Base-by-base conservation (phyloP, 2,888 invertebrate species). In the Caenorhabditis sp. region DNA sequence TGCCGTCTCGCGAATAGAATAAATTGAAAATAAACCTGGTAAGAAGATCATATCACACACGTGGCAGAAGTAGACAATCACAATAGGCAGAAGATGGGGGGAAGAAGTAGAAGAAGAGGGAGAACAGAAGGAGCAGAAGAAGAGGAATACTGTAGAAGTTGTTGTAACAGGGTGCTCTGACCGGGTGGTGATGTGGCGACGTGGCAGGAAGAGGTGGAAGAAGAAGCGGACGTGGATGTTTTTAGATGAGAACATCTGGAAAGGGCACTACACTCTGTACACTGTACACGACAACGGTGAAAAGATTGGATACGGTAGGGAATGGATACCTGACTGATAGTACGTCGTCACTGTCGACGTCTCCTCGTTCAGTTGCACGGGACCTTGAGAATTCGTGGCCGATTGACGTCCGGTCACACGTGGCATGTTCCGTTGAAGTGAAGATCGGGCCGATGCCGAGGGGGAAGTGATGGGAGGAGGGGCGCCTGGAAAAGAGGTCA, bases 271-370 rank as follows among this genome's bases (percentile, higher is more conserved):
- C 46, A 61, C 46, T 73, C 50, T 39, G n/a, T n/a, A n/a, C n/a
- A n/a, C 46, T 37, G 46, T 39, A 7, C 26, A 52, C 39, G 15
- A 30, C 13, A 48, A 45, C 8, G 37, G 20, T 24, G 11, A 32
- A 50, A 50, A 59, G 24, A 37, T 8, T 15, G 1, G n/a, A 27
- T 35, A 17, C 1, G 15, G 24, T 41, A 50, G 15, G 26, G 32
- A 27, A 58, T 45, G 6, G 37, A 15, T 71, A 82, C 82, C 82
- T 61, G 79, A 79, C 11, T 71, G 71, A 62, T 82, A 80, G 65
- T 68, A 82, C 11, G 70, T 80, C 8, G 82, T 77, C 15, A 82
- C 82, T 11, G 82, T 75, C 37, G 78, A 78, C n/a, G 80, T 82
- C 53, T 82, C 82, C 46, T 80, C 78, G 55, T 80, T 82, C 50